Conservation (phyloP, 2,797 vertebrate genomes). For the Dicrostonyx torquatus region DNA sequence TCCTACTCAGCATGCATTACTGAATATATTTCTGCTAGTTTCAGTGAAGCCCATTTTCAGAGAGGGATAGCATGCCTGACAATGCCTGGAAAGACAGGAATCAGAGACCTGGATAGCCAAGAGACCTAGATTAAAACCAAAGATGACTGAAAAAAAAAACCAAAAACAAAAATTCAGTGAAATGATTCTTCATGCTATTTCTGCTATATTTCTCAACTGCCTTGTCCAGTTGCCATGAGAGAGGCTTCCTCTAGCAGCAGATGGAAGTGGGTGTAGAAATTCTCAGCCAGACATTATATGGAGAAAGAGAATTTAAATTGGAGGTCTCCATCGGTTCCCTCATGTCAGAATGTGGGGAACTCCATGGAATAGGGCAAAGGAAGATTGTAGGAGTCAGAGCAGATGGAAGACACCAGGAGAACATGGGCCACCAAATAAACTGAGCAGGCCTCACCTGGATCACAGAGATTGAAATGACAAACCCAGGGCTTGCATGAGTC, state of each 20-base stretch:
- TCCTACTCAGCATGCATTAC: too few relatives aligned
- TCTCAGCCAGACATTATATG: background rate
- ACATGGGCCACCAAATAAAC: background rate
- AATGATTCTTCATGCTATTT: background rate
- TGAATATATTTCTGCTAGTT: too few relatives aligned
- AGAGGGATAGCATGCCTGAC: too few relatives aligned
- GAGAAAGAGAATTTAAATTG: background rate
- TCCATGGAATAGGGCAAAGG: background rate
- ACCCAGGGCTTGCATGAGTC: fast-evolving
- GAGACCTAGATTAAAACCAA: background rate
- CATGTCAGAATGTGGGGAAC: background rate
- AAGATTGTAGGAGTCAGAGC: background rate
- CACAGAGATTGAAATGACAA: background rate
- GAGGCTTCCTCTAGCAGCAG: background rate
- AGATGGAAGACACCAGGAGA: background rate
- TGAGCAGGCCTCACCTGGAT: background rate
- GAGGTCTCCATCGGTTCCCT: background rate
- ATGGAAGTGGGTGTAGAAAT: background rate
- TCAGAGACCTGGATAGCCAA: background rate
- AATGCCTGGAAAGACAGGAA: background rate
- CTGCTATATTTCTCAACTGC: background rate
- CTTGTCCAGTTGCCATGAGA: background rate
- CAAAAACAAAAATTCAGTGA: background rate
- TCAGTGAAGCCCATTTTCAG: too few relatives aligned
- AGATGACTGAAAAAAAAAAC: background rate